These are phyloP conservation scores for Erebia palarica DNA, from an alignment of 2,888 invertebrate species.

Conservation along the genomic window DNA sequence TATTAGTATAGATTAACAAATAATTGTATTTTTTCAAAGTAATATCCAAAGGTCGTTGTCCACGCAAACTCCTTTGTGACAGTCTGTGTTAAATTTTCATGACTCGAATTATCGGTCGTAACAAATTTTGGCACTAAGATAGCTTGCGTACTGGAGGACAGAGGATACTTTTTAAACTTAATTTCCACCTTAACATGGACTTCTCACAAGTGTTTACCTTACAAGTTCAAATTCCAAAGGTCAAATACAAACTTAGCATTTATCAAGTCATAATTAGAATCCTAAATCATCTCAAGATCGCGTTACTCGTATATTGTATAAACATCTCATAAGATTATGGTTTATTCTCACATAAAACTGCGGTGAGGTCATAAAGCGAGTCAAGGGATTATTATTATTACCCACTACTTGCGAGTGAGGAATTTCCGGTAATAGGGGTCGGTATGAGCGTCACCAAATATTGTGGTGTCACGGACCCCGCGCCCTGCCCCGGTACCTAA, in stretches of 20 bases:
- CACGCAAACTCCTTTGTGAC: too few relatives aligned
- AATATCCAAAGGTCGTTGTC: too few relatives aligned
- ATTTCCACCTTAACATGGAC: too few relatives aligned
- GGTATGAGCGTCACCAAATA: conserved; percentile 64
- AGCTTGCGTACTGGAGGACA: too few relatives aligned
- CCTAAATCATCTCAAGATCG: conserved; percentile 7
- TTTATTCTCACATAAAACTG: conserved; percentile 63
- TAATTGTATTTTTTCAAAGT: too few relatives aligned
- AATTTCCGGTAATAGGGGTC: conserved; percentile 70
- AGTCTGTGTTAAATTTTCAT: too few relatives aligned
- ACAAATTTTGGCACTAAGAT: too few relatives aligned
- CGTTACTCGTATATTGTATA: conserved; percentile 24
- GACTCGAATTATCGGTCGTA: too few relatives aligned
- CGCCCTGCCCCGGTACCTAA: conserved; percentile 51
- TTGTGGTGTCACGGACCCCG: conserved; percentile 61
- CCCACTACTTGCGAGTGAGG: conserved; percentile 61
- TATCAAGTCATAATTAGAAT: conserved; percentile 4
- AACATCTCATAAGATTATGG: conserved; percentile 46
- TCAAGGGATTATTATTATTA: conserved; percentile 67
- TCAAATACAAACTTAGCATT: neutral
- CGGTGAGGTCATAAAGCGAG: conserved; percentile 68
- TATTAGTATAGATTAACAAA: too few relatives aligned
- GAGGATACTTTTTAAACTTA: too few relatives aligned
- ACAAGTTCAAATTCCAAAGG: neutral
- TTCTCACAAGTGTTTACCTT: too few relatives aligned